Evolutionary conservation across 2,113 vertebrate species (phyloP).

Genomic region (Sorex fumeus): DNA sequence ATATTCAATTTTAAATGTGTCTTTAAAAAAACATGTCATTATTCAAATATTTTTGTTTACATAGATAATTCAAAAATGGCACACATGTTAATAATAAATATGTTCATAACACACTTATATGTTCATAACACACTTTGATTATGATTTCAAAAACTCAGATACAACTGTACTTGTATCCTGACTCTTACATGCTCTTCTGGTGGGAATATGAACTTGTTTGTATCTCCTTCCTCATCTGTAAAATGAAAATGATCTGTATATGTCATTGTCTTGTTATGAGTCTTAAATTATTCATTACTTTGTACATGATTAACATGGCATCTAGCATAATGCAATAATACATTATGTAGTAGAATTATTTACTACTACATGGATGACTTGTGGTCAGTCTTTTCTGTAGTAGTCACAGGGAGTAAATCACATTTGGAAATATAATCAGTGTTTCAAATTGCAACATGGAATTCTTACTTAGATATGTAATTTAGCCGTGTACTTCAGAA

Average conservation of each 20-base stretch:
- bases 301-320: background rate
- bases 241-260: background rate
- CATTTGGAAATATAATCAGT: background rate
- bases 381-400: background rate
- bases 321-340: background rate
- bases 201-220: background rate
- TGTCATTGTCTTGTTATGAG: background rate
- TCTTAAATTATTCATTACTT: background rate
- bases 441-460: background rate
- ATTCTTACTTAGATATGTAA: too few species aligned
- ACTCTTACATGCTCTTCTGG: background rate
- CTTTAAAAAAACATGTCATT: too few species aligned
- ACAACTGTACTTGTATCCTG: background rate
- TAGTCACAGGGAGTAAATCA: background rate
- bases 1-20: too few species aligned
- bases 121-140: background rate
- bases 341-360: background rate
- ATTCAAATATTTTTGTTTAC: background rate
- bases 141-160: background rate
- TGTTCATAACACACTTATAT: background rate
- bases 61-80: background rate
- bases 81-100: background rate
- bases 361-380: background rate
- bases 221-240: background rate
- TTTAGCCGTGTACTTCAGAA: background rate